A percentile compares a stretch with the other conserved stretches of the same genome.
Conservation (phyloP, 2,797 vertebrate genomes). For the Schizopygopsis malacanthus region DNA sequence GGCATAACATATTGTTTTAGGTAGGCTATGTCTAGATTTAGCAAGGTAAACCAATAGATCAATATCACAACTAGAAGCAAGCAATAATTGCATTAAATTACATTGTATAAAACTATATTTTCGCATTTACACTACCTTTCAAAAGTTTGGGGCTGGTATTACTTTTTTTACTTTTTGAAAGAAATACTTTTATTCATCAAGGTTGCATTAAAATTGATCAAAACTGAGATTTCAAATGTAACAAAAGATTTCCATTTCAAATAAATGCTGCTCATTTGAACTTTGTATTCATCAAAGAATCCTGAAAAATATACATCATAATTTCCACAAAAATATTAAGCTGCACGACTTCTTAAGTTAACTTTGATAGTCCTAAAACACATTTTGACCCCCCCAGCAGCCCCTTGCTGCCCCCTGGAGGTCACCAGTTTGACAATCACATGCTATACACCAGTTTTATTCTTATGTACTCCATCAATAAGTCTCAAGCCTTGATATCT, state of each 20-base stretch:
- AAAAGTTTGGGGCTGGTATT: too few species aligned
- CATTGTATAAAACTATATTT: background rate
- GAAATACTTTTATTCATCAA: background rate
- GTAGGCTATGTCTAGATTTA: background rate
- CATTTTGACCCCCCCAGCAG: background rate
- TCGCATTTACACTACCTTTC: too few species aligned
- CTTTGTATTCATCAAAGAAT: too few species aligned
- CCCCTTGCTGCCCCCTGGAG: constrained; percentile 22
- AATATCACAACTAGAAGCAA: background rate
- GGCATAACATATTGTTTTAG: background rate
- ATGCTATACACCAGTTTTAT: background rate
- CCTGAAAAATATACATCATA: background rate
- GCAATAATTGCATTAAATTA: background rate
- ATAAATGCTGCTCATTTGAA: too few species aligned
- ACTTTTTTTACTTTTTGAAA: background rate
- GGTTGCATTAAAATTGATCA: background rate
- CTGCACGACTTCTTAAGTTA: background rate
- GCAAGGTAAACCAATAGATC: background rate
- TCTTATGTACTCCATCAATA: background rate
- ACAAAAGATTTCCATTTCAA: background rate
- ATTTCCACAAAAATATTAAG: background rate
- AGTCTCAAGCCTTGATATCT: background rate
- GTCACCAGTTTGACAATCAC: background rate
- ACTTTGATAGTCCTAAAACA: background rate
- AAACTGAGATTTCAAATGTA: too few species aligned